A percentile compares a stretch with the other conserved stretches of the same genome.
These are phyloP conservation scores for Bostrychus sinensis DNA, from an alignment of 2,113 vertebrate genomes.

Conservation along the genomic window DNA sequence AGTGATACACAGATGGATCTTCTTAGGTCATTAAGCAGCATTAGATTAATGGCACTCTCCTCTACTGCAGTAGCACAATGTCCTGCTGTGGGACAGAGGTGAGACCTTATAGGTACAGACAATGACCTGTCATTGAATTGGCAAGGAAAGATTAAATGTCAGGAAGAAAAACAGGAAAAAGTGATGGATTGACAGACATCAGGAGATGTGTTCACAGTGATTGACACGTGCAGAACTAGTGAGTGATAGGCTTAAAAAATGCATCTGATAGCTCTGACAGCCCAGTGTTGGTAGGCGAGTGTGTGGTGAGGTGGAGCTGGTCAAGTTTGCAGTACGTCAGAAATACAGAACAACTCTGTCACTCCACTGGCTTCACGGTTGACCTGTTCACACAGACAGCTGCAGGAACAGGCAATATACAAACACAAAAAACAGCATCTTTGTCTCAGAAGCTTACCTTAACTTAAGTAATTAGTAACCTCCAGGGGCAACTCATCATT, in stretches of 20 bases:
- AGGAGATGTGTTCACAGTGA: conserved; percentile 49
- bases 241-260: conserved; percentile 68
- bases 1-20: neutral
- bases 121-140: conserved; percentile 26
- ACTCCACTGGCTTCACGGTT: conserved; percentile 32
- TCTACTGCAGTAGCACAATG: neutral
- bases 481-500: too few relatives aligned
- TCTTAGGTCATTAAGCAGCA: neutral
- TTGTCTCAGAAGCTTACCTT: too few relatives aligned
- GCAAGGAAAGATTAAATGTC: conserved; percentile 1
- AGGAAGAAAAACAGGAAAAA: conserved; percentile 1
- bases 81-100: conserved; percentile 3
- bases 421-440: too few relatives aligned
- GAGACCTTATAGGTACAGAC: conserved; percentile 16
- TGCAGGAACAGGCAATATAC: too few relatives aligned
- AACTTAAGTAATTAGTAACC: too few relatives aligned
- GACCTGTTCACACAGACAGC: conserved; percentile 24
- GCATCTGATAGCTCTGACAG: conserved; percentile 63
- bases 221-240: conserved; percentile 46
- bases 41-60: neutral
- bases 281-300: conserved; percentile 30
- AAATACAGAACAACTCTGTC: conserved; percentile 37
- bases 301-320: conserved; percentile 18
- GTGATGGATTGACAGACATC: conserved; percentile 49
- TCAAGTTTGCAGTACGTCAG: conserved; percentile 48